Percentiles rank a stretch among this genome's conserved stretches.
Evolutionary conservation across 1,140 invertebrate species (phyloP).

Genomic region (Anadara kagoshimensis): DNA sequence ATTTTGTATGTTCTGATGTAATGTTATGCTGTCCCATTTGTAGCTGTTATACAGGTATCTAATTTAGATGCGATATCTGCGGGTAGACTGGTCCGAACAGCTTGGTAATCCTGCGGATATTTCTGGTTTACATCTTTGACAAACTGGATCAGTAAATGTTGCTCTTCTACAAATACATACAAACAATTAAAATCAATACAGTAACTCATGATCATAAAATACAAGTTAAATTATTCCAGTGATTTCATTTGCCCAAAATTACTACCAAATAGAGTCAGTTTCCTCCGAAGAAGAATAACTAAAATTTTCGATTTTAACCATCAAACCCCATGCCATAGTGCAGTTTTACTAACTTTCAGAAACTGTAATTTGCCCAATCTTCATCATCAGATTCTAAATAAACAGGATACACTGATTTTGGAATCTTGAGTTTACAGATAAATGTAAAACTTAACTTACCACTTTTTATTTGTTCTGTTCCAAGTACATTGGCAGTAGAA

Average conservation of each 20-base stretch:
- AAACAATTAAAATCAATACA: background rate
- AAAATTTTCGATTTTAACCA: too few relatives aligned
- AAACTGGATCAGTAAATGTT: slow-evolving; percentile 53
- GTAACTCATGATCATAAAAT: background rate
- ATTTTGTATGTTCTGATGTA: too few relatives aligned
- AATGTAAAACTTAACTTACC: slow-evolving; percentile 32
- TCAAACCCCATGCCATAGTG: too few relatives aligned
- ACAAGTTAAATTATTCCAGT: background rate
- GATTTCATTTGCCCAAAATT: too few relatives aligned
- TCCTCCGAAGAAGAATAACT: too few relatives aligned
- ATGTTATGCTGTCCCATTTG: slow-evolving; percentile 17
- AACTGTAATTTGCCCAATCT: too few relatives aligned
- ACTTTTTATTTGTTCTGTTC: slow-evolving; percentile 47
- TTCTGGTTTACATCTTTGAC: slow-evolving; percentile 50
- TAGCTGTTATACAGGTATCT: slow-evolving; percentile 45
- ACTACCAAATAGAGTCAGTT: too few relatives aligned
- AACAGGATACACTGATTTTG: background rate
- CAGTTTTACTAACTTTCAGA: too few relatives aligned
- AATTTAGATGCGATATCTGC: slow-evolving; percentile 45
- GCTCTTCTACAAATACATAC: slow-evolving; percentile 47
- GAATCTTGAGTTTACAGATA: background rate
- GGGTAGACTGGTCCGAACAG: slow-evolving; percentile 34
- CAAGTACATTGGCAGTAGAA: slow-evolving; percentile 37
- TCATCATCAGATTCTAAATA: too few relatives aligned
- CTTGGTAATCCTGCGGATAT: slow-evolving; percentile 45